Base-by-base conservation (phyloP, 1,140 invertebrate genomes). In the Cheumatopsyche charites region DNA sequence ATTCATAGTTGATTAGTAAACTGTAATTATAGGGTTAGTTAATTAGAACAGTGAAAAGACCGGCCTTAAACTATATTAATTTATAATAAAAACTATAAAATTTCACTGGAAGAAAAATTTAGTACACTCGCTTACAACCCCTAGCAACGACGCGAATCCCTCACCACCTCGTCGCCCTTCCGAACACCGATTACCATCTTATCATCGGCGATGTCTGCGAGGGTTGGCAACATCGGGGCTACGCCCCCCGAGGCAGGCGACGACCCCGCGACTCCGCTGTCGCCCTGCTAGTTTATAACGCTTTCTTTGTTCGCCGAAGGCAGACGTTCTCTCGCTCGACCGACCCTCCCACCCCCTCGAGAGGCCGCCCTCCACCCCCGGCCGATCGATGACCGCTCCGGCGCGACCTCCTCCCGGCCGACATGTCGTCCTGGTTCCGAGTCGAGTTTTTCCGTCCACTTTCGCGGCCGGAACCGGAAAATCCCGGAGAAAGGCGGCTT, bases 291-390 rank as follows among this genome's bases (percentile, higher is more conserved):
- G 55, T 71, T 71, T 71, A 76, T 76, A 76, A 76, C 74, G 74
- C 74, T 76, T 76, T 76, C 74, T 73, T 76, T 76, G 74, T 76
- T 76, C 74, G 72, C 72, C 72, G 66, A 70, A 71, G 67, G 62
- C 61, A 49, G n/a, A 21, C 68, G 67, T 67, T 61, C 74, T 43
- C 26, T 42, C 25, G 17, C 29, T 13, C 19, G 68, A 61, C 63
- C 19, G 36, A 15, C 42, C 61, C 3, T 19, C 23, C 41, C 41
- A 55, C 70, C 36, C 45, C 63, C 15, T 15, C 58, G 42, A 21
- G 3, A 36, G 29, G 9, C 29, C 29, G 9, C 29, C 29, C 29
- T 4, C 29, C 29, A 36, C 29, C 29, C 29, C 3, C 29, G 9
- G 3, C 29, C 29, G 29, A 36, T 36, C 29, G 29, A 36, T 36